These are phyloP conservation scores for Castor canadensis DNA, from an alignment of 2,113 vertebrate genomes.

Conservation along the genomic window DNA sequence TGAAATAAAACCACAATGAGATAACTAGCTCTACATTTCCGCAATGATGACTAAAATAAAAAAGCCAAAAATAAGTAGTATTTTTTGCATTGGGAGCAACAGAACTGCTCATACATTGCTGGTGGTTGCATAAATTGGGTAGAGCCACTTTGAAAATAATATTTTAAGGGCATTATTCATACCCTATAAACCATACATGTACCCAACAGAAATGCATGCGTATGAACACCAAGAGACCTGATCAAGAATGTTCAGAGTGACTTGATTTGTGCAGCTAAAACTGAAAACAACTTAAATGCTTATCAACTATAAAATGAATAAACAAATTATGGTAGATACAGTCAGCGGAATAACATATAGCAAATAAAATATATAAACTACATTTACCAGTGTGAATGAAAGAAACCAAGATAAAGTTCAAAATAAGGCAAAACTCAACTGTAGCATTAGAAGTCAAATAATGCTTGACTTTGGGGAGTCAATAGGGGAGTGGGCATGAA, in stretches of 20 bases:
- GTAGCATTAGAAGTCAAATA: not conserved
- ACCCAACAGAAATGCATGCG: not conserved
- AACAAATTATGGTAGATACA: not conserved
- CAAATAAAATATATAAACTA: not conserved
- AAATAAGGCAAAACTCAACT: not conserved
- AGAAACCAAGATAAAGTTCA: slow-evolving; percentile 15
- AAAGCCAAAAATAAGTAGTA: not conserved
- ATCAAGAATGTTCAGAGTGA: not conserved
- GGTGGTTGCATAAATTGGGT: not conserved
- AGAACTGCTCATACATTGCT: not conserved
- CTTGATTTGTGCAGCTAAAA: slow-evolving; percentile 4
- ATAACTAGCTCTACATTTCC: not conserved
- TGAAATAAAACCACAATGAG: slow-evolving; percentile 18
- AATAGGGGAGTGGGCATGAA: not conserved
- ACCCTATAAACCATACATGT: not conserved
- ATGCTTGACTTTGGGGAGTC: not conserved
- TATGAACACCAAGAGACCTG: not conserved
- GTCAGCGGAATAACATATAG: not conserved
- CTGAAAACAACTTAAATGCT: not conserved
- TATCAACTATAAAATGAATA: not conserved
- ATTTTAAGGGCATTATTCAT: slow-evolving; percentile 6
- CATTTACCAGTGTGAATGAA: not conserved
- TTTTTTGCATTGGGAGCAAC: not conserved
- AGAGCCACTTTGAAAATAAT: not conserved
- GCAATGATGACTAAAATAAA: not conserved